These are phyloP conservation scores for Macroteleia sp. DNA, from an alignment of 2,888 invertebrate species.

Conservation along the genomic window DNA sequence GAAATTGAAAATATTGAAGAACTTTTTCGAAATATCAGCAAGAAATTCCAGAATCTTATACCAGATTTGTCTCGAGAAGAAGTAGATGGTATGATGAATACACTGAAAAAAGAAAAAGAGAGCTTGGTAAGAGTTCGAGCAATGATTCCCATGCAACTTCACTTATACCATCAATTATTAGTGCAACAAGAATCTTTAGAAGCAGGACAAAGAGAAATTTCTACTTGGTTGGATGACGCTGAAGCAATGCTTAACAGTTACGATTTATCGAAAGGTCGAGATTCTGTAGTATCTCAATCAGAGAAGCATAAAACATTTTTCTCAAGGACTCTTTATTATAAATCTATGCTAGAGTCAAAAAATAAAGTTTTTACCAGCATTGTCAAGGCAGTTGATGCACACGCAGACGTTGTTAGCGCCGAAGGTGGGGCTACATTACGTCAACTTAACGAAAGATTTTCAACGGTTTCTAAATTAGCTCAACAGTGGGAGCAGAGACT, in stretches of 20 bases:
- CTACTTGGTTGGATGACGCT: constrained; percentile 93
- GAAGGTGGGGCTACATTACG: constrained; percentile 90
- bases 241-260: constrained; percentile 88
- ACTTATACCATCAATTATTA: constrained; percentile 91
- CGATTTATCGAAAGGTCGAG: constrained; percentile 87
- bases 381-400: constrained; percentile 90
- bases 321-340: constrained; percentile 94
- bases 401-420: constrained; percentile 90
- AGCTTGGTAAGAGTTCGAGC: constrained; percentile 93
- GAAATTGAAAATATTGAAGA: constrained; percentile 95
- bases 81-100: constrained; percentile 95
- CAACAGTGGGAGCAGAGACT: constrained; percentile 91
- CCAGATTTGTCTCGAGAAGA: constrained; percentile 95
- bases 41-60: constrained; percentile 95
- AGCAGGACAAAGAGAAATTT: constrained; percentile 93
- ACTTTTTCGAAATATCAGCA: constrained; percentile 95
- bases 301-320: constrained; percentile 94
- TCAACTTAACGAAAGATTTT: constrained; percentile 93
- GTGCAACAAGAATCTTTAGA: constrained; percentile 96
- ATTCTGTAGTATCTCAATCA: constrained; percentile 89
- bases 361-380: constrained; percentile 96
- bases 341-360: constrained; percentile 96
- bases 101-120: constrained; percentile 94
- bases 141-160: constrained; percentile 91
- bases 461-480: constrained; percentile 90